Evolutionary conservation across 2,888 invertebrate species (phyloP), one percentile per base, ranked within the genome.

Genomic region (Theretra japonica): DNA sequence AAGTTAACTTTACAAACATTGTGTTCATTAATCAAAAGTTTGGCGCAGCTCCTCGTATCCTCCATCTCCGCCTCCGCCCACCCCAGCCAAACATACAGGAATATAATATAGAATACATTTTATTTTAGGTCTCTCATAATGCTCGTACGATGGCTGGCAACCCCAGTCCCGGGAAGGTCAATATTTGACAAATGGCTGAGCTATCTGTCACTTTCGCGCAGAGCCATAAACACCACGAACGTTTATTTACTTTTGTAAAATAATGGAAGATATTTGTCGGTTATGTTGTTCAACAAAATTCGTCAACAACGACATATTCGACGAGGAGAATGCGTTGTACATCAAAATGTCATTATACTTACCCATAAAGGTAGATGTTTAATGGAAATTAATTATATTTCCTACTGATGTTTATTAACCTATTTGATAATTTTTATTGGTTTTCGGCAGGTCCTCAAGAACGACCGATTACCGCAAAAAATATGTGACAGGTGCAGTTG

Each of bases 401-500:
- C 73, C 56, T 73, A 75, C 75, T 76, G 76, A 73, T 76, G 28
- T 79, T 75, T 79, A 79, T 76, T 83, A 86, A 82, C 83, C 80
- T 80, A 62, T 79, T 71, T 74, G 73, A 59, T 73, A 73, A 57
- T 60, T 57, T 19, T 69, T 74, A 73, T 70, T 77, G 73, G 72
- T 80, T 83, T 85, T 84, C 76, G 81, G 30, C 91, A 97, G 97
- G 95, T 96, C 75, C 92, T 95, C 75, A 95, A 94, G 83, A 96
- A 96, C 79, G 96, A 97, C 87, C 95, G 94, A 83, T 91, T 97
- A 82, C 96, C 97, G 70, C 96, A 96, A 89, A 96, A 95, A 87
- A 96, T 97, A 80, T 97, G 97, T 86, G 96, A 96, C 87, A 95
- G 95, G 77, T 97, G 97, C 87, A 95, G 96, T 87, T 96, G 95